Conservation (phyloP, 2,888 invertebrate species). For the Suillia variegata region DNA sequence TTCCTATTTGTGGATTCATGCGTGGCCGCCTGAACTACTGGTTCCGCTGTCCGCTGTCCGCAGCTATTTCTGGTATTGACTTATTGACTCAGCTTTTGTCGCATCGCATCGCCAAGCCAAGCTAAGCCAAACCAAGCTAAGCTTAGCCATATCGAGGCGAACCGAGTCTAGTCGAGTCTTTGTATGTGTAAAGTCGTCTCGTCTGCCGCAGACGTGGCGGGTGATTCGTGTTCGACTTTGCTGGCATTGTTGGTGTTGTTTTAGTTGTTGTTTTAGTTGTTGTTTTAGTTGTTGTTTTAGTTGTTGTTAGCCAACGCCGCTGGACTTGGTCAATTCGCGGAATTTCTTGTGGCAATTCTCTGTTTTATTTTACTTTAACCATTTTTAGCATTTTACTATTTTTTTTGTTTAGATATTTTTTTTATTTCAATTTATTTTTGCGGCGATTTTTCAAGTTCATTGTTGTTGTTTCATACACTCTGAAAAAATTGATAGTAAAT, state of each 20-base stretch:
- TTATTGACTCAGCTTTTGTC: neutral
- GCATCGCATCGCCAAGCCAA: too few relatives aligned
- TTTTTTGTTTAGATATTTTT: conserved; percentile 2
- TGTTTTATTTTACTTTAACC: neutral
- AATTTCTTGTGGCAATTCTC: neutral
- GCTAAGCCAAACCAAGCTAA: too few relatives aligned
- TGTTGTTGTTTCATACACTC: neutral
- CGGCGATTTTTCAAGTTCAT: conserved; percentile 5
- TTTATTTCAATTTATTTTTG: conserved; percentile 7
- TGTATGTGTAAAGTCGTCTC: too few relatives aligned
- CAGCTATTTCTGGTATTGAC: conserved; percentile 1
- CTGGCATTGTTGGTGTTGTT: too few relatives aligned
- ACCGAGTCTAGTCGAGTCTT: too few relatives aligned
- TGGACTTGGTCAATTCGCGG: conserved; percentile 3
- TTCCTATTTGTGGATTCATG: conserved; percentile 15
- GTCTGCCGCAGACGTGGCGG: too few relatives aligned
- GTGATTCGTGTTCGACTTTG: too few relatives aligned
- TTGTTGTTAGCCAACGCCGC: neutral
- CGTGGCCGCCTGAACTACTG: conserved; percentile 17
- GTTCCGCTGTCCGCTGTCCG: neutral
- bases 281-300: too few relatives aligned
- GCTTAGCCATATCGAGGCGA: too few relatives aligned
- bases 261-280: too few relatives aligned
- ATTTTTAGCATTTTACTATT: conserved; percentile 1
- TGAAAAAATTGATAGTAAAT: neutral